Percentiles rank a stretch among this genome's conserved stretches.
Evolutionary conservation across 2,888 invertebrate species (phyloP).

Genomic region (Octodonta nipae): DNA sequence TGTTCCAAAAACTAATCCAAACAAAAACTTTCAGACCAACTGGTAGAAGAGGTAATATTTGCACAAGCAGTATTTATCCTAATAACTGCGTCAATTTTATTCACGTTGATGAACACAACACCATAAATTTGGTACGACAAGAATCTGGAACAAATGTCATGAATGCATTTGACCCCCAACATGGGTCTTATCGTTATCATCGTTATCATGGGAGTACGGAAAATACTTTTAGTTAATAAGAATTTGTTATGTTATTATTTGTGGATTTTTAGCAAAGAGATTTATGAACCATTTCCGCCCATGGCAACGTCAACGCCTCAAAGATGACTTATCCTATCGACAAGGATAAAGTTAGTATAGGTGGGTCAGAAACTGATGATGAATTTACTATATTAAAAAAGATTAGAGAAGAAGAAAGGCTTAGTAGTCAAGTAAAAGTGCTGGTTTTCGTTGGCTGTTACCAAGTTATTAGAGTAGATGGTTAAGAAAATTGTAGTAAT

Average conservation of each 20-base stretch:
- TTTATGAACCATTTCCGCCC: slow-evolving; percentile 20
- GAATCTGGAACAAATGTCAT: slow-evolving; percentile 49
- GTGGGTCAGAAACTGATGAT: slow-evolving; percentile 31
- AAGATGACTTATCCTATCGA: slow-evolving; percentile 16
- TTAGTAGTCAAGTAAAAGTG: slow-evolving; percentile 24
- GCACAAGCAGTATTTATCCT: too few relatives aligned
- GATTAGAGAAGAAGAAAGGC: slow-evolving; percentile 55
- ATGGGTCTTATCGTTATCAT: slow-evolving; percentile 18
- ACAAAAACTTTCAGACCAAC: slow-evolving; percentile 55
- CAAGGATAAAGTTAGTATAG: slow-evolving; percentile 32
- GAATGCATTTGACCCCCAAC: slow-evolving; percentile 44
- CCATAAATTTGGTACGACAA: slow-evolving; percentile 60
- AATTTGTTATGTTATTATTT: too few relatives aligned
- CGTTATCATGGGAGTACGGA: too few relatives aligned
- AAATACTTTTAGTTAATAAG: too few relatives aligned
- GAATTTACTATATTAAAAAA: slow-evolving; percentile 56
- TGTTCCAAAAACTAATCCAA: slow-evolving; percentile 33
- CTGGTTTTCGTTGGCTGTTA: too few relatives aligned
- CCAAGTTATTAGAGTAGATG: too few relatives aligned
- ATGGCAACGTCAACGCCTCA: slow-evolving; percentile 20
- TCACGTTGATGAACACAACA: slow-evolving; percentile 68
- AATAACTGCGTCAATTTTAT: too few relatives aligned
- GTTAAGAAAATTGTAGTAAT: too few relatives aligned
- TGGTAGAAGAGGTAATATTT: slow-evolving; percentile 53
- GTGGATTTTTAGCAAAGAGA: too few relatives aligned